phyloP scores from a whole-genome alignment of 2,113 vertebrate species.

The Sylvietta virens region DNA sequence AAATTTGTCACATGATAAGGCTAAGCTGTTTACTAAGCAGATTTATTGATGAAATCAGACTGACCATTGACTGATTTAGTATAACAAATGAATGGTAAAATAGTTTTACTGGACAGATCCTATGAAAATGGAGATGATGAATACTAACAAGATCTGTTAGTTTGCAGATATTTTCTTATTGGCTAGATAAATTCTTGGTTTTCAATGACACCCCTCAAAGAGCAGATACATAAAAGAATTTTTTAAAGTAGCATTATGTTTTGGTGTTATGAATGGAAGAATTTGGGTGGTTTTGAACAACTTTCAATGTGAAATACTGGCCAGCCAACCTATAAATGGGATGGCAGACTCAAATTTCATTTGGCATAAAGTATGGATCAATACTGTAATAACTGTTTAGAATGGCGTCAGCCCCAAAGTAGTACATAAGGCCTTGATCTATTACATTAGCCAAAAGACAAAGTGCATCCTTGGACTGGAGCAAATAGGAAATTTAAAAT shows the following conservation, averaged over 20 bases:
- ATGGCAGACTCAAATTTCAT: background rate
- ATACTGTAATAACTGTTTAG: background rate
- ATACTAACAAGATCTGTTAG: background rate
- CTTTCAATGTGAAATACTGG: background rate
- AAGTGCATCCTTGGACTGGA: constrained; percentile 14
- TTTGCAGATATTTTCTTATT: background rate
- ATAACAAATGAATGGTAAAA: background rate
- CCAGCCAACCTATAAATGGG: background rate
- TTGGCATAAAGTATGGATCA: background rate
- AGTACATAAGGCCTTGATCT: background rate
- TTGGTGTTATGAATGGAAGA: background rate
- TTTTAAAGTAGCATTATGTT: background rate
- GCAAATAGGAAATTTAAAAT: background rate
- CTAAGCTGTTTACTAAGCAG: background rate
- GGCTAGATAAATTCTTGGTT: background rate
- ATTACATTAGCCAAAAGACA: background rate
- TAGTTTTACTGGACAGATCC: background rate
- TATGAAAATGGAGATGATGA: background rate
- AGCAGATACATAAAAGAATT: background rate
- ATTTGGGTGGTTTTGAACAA: background rate
- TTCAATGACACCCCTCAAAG: background rate
- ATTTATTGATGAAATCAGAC: background rate
- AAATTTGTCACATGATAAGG: background rate
- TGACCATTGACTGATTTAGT: background rate
- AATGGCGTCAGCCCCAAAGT: background rate